These are phyloP conservation scores for Conopomorpha cramerella DNA, from an alignment of 1,140 invertebrate species.

Conservation along the genomic window DNA sequence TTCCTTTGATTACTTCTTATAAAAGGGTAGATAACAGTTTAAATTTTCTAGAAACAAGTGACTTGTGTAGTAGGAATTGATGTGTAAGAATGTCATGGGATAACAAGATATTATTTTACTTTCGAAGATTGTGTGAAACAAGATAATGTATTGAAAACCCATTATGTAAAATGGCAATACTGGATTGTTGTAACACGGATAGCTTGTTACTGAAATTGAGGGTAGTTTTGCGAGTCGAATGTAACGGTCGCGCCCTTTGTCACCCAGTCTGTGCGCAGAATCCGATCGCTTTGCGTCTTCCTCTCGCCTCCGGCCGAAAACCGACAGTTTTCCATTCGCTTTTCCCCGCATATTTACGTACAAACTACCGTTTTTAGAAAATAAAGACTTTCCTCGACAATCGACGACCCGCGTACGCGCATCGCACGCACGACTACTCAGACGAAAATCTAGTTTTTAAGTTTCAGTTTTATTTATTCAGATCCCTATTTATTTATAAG, in stretches of 20 bases:
- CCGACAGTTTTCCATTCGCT: slow-evolving; percentile 8
- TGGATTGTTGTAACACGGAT: slow-evolving; percentile 3
- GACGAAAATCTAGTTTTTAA: background rate
- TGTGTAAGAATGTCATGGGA: slow-evolving; percentile 3
- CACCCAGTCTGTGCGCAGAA: slow-evolving; percentile 27
- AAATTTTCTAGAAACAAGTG: slow-evolving; percentile 2
- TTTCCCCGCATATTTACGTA: slow-evolving; percentile 7
- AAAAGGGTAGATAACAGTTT: too few relatives aligned
- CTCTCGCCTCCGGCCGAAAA: slow-evolving; percentile 14
- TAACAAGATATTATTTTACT: too few relatives aligned
- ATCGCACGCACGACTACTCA: too few relatives aligned
- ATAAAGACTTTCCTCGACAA: too few relatives aligned
- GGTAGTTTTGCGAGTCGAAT: background rate
- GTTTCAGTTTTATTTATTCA: background rate
- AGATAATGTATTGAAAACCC: too few relatives aligned
- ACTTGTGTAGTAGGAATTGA: slow-evolving; percentile 3
- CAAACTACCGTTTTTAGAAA: too few relatives aligned
- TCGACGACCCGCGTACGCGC: too few relatives aligned
- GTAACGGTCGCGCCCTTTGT: slow-evolving; percentile 1
- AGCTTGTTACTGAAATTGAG: slow-evolving; percentile 1
- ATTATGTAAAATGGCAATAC: slow-evolving; percentile 4
- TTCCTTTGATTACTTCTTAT: too few relatives aligned
- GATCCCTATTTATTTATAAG: background rate
- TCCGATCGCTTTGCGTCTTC: slow-evolving; percentile 14
- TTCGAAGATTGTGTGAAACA: too few relatives aligned